phyloP scores from a whole-genome alignment of 2,888 invertebrate genomes.

The Acanthacorydalis orientalis region DNA sequence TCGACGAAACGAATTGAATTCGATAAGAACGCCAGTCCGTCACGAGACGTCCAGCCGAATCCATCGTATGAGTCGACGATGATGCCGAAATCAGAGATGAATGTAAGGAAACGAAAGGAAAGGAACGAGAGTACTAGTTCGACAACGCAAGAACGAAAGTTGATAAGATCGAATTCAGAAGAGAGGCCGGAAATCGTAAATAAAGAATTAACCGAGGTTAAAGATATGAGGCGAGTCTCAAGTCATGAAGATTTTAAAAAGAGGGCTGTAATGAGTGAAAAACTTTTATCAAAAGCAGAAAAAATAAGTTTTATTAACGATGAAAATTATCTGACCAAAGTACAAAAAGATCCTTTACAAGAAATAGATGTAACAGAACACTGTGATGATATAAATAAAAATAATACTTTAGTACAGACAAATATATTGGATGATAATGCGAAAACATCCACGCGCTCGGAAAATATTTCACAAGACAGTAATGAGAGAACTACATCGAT shows the following conservation, averaged over 20 bases:
- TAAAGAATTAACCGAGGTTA: conserved; percentile 17
- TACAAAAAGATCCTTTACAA: not conserved
- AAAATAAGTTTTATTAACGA: not conserved
- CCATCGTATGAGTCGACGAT: not conserved
- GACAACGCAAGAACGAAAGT: conserved; percentile 38
- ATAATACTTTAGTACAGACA: not conserved
- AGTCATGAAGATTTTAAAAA: conserved; percentile 42
- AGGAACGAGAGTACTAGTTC: conserved; percentile 41
- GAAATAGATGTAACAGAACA: not conserved
- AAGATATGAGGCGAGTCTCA: conserved; percentile 38
- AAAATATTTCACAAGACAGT: conserved; percentile 1
- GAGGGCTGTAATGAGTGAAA: conserved; percentile 14
- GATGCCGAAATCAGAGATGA: conserved; percentile 12
- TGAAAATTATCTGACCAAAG: not conserved
- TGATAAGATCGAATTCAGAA: conserved; percentile 42
- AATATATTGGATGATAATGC: not conserved
- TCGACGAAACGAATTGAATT: not conserved
- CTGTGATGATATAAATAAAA: not conserved
- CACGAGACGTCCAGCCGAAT: not conserved
- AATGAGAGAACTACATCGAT: not conserved
- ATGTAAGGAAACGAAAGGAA: conserved; percentile 42
- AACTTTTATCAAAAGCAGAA: not conserved
- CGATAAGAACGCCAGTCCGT: not conserved
- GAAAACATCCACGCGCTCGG: not conserved
- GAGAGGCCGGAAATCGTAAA: conserved; percentile 27